Conservation (phyloP, 2,888 invertebrate species). For the Gisinianus flammeolus region DNA sequence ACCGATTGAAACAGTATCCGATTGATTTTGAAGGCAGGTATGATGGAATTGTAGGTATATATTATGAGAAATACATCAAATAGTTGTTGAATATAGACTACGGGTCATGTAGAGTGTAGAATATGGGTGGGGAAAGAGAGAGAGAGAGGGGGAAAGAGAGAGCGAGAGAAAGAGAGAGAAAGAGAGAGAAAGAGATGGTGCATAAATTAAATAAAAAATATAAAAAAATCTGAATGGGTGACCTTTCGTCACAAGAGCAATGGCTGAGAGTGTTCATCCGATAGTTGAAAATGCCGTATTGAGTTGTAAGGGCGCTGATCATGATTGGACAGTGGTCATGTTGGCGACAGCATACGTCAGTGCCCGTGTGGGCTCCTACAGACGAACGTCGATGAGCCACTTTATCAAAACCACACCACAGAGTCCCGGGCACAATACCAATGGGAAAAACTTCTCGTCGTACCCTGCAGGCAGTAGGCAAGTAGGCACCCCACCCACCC, state of each 20-base stretch:
- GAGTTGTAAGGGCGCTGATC: constrained; percentile 60
- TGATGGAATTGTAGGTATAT: too few relatives aligned
- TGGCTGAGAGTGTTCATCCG: constrained; percentile 76
- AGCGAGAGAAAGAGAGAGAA: constrained; percentile 15
- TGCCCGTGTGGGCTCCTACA: constrained; percentile 66
- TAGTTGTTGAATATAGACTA: too few relatives aligned
- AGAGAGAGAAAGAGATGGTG: neutral
- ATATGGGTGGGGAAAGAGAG: neutral
- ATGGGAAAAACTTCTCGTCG: constrained; percentile 55
- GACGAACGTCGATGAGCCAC: constrained; percentile 69
- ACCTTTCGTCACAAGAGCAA: constrained; percentile 74
- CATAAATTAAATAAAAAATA: constrained; percentile 13
- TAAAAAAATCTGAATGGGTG: neutral
- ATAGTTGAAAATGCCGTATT: constrained; percentile 72
- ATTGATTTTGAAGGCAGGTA: too few relatives aligned
- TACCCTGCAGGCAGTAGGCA: constrained; percentile 47
- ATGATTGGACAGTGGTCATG: constrained; percentile 74
- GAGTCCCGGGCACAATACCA: constrained; percentile 68
- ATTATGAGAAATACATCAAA: too few relatives aligned
- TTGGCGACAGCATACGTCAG: constrained; percentile 73
- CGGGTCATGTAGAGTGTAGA: too few relatives aligned
- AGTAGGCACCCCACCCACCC: neutral
- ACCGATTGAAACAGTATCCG: too few relatives aligned
- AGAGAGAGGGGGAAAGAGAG: neutral
- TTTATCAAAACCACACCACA: constrained; percentile 76